Evolutionary conservation across 2,888 invertebrate species (phyloP).

Genomic region (Ophonus ardosiacus): DNA sequence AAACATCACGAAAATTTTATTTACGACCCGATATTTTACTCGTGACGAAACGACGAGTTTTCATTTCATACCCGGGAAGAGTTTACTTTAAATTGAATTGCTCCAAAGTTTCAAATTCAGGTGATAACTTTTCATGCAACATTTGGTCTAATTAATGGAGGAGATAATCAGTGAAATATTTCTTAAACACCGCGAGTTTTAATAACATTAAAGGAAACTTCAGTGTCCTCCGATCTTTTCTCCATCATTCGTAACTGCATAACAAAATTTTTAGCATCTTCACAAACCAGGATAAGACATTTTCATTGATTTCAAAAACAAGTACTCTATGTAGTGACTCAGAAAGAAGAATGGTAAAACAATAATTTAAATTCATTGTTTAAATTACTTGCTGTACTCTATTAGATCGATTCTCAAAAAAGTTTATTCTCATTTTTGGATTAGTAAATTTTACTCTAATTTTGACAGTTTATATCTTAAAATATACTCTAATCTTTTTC

Average conservation of each 20-base stretch:
- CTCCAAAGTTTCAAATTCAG: neutral
- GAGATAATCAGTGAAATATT: neutral
- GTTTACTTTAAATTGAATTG: neutral
- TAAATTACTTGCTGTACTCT: no score
- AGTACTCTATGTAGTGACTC: no score
- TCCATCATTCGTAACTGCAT: neutral
- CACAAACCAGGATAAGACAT: no score
- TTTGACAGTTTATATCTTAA: no score
- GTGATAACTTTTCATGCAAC: constrained; percentile 2
- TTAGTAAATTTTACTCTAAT: no score
- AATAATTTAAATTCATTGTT: no score
- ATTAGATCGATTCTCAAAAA: no score
- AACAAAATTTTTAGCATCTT: no score
- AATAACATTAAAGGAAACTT: neutral
- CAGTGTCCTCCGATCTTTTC: neutral
- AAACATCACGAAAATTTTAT: constrained; percentile 46
- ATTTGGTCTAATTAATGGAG: neutral
- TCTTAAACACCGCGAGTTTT: neutral
- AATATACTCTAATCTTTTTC: no score
- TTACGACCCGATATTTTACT: constrained; percentile 15
- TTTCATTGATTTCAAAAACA: no score
- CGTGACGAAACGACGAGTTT: neutral
- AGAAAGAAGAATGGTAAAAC: no score
- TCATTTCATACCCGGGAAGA: neutral
- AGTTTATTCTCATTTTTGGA: no score